phyloP scores from a whole-genome alignment of 1,140 invertebrate species.

The Trichonephila clavipes region DNA sequence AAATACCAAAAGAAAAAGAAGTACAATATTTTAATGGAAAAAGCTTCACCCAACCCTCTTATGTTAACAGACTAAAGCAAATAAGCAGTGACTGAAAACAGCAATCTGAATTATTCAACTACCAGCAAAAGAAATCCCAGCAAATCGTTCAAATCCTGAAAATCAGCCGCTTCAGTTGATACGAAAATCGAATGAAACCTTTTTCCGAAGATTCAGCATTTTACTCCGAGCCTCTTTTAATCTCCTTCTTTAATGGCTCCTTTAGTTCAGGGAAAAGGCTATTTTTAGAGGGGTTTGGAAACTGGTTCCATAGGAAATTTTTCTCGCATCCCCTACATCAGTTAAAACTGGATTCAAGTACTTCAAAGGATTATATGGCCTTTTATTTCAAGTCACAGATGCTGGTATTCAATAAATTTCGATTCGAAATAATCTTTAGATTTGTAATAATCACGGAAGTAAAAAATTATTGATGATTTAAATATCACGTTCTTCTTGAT shows the following conservation, averaged over 20 bases:
- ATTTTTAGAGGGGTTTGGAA: slow-evolving; percentile 33
- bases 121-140: slow-evolving; percentile 1
- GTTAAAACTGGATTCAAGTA: background rate
- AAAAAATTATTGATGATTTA: no score
- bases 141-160: slow-evolving; percentile 29
- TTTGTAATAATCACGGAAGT: no score
- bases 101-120: slow-evolving; percentile 45
- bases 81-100: slow-evolving; percentile 52
- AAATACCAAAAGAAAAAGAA: background rate
- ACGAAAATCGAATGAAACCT: slow-evolving; percentile 67
- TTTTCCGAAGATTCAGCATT: slow-evolving; percentile 60
- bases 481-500: no score
- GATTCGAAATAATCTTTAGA: background rate
- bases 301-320: background rate
- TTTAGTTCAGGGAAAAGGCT: background rate
- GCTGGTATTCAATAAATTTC: background rate
- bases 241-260: slow-evolving; percentile 13
- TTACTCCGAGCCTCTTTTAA: slow-evolving; percentile 58
- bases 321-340: background rate
- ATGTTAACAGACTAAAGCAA: slow-evolving; percentile 19
- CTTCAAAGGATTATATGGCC: slow-evolving; percentile 1
- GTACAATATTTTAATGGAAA: slow-evolving; percentile 27
- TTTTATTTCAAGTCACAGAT: background rate
- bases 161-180: slow-evolving; percentile 61
- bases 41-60: slow-evolving; percentile 1